Evolutionary conservation across 2,888 invertebrate species (phyloP).

Genomic region (Hybos culiciformis): DNA sequence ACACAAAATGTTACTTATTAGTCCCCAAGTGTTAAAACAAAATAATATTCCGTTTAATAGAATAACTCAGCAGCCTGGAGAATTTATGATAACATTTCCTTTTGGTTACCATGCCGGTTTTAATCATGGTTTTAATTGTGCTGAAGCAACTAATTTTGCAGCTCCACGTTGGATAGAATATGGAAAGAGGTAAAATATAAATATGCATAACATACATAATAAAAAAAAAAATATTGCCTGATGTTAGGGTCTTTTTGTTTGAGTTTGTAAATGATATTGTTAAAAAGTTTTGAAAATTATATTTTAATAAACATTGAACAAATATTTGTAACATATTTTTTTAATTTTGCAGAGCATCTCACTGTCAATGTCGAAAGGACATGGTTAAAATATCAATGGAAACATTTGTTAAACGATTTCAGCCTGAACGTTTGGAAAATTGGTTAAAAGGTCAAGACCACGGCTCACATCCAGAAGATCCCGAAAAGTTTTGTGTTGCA

Average conservation of each 20-base stretch:
- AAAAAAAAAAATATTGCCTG: too few relatives aligned
- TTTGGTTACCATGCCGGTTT: slow-evolving; percentile 97
- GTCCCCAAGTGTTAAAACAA: slow-evolving; percentile 31
- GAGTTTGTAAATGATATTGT: too few relatives aligned
- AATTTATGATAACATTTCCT: slow-evolving; percentile 99
- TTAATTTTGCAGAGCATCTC: too few relatives aligned
- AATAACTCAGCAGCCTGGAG: slow-evolving; percentile 84
- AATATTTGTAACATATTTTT: too few relatives aligned
- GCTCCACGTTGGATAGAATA: slow-evolving; percentile 96
- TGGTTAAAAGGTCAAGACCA: slow-evolving; percentile 84
- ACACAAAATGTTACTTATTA: slow-evolving; percentile 35
- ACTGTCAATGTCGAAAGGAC: slow-evolving; percentile 54
- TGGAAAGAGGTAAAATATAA: too few relatives aligned
- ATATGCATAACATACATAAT: too few relatives aligned
- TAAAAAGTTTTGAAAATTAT: too few relatives aligned
- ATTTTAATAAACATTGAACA: too few relatives aligned
- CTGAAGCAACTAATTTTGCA: slow-evolving; percentile 98
- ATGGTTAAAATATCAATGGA: slow-evolving; percentile 98
- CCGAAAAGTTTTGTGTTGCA: slow-evolving; percentile 27
- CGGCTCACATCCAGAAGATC: slow-evolving; percentile 85
- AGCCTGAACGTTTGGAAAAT: slow-evolving; percentile 74
- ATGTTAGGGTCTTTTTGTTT: too few relatives aligned
- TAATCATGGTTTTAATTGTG: slow-evolving; percentile 97
- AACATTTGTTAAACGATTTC: slow-evolving; percentile 85
- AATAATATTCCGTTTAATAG: slow-evolving; percentile 39